Evolutionary conservation across 2,888 invertebrate genomes (phyloP).

Genomic region (Diabrotica balteata): DNA sequence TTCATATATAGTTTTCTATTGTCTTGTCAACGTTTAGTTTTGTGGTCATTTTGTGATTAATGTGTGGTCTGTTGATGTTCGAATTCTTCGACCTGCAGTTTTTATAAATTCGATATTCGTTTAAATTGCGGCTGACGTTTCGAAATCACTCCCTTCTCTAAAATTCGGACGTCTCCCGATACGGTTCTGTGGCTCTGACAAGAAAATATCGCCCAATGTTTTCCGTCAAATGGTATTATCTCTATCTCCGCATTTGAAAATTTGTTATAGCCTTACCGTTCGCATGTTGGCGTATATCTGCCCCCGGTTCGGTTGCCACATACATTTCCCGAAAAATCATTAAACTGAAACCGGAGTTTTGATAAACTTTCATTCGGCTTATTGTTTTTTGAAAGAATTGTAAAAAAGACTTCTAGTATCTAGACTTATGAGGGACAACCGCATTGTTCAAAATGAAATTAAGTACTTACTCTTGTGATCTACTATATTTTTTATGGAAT

Average conservation of each 20-base stretch:
- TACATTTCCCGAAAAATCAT: conserved; percentile 18
- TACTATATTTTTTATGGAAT: too few relatives aligned
- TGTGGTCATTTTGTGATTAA: too few relatives aligned
- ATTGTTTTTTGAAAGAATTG: conserved; percentile 7
- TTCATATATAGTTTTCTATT: too few relatives aligned
- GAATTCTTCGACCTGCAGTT: conserved; percentile 9
- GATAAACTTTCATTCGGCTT: conserved; percentile 19
- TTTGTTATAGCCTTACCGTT: conserved; percentile 23
- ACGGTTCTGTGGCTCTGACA: conserved; percentile 42
- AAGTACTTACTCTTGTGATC: too few relatives aligned
- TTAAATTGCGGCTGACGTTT: conserved; percentile 5
- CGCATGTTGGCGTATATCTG: conserved; percentile 34
- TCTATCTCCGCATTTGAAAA: conserved; percentile 27
- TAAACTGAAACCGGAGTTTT: conserved; percentile 10
- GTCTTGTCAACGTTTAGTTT: too few relatives aligned
- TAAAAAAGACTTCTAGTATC: too few relatives aligned
- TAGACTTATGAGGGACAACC: too few relatives aligned
- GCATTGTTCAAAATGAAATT: too few relatives aligned
- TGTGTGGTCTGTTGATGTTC: too few relatives aligned
- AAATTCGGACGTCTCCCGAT: conserved; percentile 37
- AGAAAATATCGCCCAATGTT: conserved; percentile 49
- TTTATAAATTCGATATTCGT: conserved; percentile 1
- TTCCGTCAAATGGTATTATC: conserved; percentile 29
- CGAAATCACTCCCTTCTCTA: conserved; percentile 26
- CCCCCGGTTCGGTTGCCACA: conserved; percentile 8